Evolutionary conservation across 1,140 invertebrate species (phyloP).

Genomic region (Acromyrmex echinatior): DNA sequence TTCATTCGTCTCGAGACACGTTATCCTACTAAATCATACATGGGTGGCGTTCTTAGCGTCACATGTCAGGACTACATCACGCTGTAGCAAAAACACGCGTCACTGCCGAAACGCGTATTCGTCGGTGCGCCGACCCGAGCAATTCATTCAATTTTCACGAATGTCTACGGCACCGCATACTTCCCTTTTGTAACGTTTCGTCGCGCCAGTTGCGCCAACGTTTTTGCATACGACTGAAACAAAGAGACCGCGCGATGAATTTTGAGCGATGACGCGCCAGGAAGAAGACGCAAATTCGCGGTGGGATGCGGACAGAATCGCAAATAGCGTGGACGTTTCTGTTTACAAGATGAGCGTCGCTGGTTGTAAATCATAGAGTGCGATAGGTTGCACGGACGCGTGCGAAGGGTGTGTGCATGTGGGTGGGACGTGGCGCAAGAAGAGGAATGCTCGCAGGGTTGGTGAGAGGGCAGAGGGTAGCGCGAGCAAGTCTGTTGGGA

Average conservation of each 20-base stretch:
- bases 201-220: constrained; percentile 29
- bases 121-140: constrained; percentile 34
- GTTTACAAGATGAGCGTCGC: constrained; percentile 84
- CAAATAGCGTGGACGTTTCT: constrained; percentile 65
- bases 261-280: constrained; percentile 53
- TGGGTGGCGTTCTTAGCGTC: constrained; percentile 27
- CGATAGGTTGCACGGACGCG: constrained; percentile 72
- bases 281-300: constrained; percentile 24
- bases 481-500: constrained; percentile 83
- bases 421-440: constrained; percentile 63
- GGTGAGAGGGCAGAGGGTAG: constrained; percentile 62
- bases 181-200: constrained; percentile 50
- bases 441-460: constrained; percentile 76
- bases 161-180: constrained; percentile 34
- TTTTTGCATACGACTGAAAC: constrained; percentile 61
- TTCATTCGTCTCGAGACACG: constrained; percentile 22
- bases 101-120: constrained; percentile 54
- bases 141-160: constrained; percentile 63
- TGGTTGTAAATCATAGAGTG: constrained; percentile 84
- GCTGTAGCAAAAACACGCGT: constrained; percentile 47
- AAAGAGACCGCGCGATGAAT: constrained; percentile 66
- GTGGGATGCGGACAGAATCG: constrained; percentile 57
- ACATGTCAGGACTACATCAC: constrained; percentile 47
- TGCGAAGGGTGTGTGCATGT: constrained; percentile 48
- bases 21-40: constrained; percentile 45